A percentile compares a stretch with the other conserved stretches of the same genome.
Evolutionary conservation across 2,113 vertebrate species (phyloP).

Genomic region (Nycticorax nycticorax): DNA sequence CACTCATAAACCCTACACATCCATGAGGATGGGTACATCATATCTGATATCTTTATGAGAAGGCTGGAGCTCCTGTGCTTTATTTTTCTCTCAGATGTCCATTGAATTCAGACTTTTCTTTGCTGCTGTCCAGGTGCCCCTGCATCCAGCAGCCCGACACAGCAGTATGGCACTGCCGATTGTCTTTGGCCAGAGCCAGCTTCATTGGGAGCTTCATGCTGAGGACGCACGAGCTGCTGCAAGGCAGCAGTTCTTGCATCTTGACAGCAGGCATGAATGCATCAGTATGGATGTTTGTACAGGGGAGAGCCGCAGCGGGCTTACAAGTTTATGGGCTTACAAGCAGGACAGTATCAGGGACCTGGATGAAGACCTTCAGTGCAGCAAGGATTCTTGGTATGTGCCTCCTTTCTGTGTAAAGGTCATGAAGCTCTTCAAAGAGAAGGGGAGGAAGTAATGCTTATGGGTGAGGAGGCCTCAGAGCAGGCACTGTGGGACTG

Average conservation of each 20-base stretch:
- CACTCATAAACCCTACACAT: neutral
- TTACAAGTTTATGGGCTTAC: neutral
- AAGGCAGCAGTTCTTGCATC: neutral
- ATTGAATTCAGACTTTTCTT: neutral
- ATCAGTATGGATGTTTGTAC: neutral
- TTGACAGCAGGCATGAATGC: neutral
- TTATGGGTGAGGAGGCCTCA: neutral
- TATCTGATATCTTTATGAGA: neutral
- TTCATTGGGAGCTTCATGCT: neutral
- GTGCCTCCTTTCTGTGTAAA: neutral
- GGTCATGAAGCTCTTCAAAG: neutral
- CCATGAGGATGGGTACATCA: neutral
- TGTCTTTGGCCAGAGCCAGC: neutral
- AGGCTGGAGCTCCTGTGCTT: neutral
- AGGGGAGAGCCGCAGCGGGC: neutral
- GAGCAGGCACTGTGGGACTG: neutral
- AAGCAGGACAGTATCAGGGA: neutral
- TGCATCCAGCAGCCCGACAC: neutral
- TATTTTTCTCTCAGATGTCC: neutral
- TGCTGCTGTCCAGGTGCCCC: neutral
- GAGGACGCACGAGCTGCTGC: neutral
- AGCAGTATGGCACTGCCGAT: neutral
- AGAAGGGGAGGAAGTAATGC: neutral
- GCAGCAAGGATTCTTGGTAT: neutral
- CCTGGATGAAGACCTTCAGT: neutral